Evolutionary conservation across 2,113 vertebrate species (phyloP).

Genomic region (Plotosus lineatus): DNA sequence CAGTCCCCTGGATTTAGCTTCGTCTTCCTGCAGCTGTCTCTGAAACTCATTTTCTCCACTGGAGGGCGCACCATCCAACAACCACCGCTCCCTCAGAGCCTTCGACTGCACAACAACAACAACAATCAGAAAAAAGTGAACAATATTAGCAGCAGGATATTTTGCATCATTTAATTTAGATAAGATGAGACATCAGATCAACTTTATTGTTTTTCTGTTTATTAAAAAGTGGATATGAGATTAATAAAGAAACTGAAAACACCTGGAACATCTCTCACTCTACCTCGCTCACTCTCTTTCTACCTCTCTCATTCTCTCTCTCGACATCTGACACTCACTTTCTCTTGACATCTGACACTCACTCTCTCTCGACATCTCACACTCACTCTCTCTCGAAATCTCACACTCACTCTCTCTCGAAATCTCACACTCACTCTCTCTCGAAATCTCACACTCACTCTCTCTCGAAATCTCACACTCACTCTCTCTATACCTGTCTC

Average conservation of each 20-base stretch:
- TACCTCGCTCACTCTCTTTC: too few species aligned
- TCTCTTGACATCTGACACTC: too few species aligned
- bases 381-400: background rate
- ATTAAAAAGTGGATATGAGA: too few species aligned
- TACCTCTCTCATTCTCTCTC: too few species aligned
- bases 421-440: background rate
- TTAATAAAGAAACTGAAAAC: background rate
- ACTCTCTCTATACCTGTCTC: background rate
- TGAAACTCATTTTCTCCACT: constrained; percentile 83
- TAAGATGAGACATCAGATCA: background rate
- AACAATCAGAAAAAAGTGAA: background rate
- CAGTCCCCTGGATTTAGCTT: constrained; percentile 84
- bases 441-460: background rate
- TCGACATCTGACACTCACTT: too few species aligned
- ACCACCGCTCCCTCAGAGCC: constrained; percentile 90
- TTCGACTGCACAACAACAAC: constrained; percentile 80
- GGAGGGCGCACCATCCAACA: constrained; percentile 87
- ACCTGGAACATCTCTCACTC: background rate
- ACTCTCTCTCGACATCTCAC: background rate
- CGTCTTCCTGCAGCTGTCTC: constrained; percentile 87
- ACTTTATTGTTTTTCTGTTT: too few species aligned
- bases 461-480: too few species aligned
- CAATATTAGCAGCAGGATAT: background rate
- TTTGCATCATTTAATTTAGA: background rate
- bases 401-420: background rate